Evolutionary conservation across 2,797 vertebrate species (phyloP).

Genomic region (Notoglanidium macrostoma): DNA sequence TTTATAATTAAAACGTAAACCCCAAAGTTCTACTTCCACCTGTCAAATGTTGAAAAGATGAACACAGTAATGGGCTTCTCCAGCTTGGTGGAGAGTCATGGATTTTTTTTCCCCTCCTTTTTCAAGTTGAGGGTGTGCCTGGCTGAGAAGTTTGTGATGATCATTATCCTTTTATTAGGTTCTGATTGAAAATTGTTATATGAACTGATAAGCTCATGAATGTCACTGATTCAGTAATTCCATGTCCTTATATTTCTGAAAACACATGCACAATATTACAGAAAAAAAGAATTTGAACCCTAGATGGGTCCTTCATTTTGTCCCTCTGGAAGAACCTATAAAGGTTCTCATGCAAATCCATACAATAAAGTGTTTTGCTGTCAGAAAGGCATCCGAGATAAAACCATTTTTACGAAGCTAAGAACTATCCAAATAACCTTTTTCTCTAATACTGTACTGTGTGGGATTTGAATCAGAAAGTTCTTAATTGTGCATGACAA

Average conservation of each 20-base stretch:
- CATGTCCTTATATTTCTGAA: conserved; percentile 6
- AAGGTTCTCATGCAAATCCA: neutral
- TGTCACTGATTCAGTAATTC: conserved; percentile 11
- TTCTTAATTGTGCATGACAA: conserved; percentile 17
- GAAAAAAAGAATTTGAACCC: neutral
- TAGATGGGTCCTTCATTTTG: neutral
- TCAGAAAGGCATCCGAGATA: neutral
- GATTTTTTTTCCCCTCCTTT: conserved; percentile 53
- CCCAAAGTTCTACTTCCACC: conserved; percentile 98
- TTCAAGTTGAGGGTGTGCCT: conserved; percentile 20
- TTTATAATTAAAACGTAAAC: conserved; percentile 99
- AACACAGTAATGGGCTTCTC: conserved; percentile 97
- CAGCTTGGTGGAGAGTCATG: conserved; percentile 69
- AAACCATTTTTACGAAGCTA: neutral
- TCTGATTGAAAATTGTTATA: conserved; percentile 29
- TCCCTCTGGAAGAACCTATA: neutral
- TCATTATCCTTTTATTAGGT: conserved; percentile 26
- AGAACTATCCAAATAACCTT: neutral
- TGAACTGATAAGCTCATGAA: conserved; percentile 13
- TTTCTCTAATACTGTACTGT: neutral
- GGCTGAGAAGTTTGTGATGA: conserved; percentile 22
- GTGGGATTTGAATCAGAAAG: conserved; percentile 8
- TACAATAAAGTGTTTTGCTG: neutral
- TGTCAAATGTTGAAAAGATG: conserved; percentile 99
- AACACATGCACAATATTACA: neutral